Evolutionary conservation across 1,140 invertebrate genomes (phyloP), one percentile per base, ranked within the genome.

Genomic region (Centruroides sculpturatus): DNA sequence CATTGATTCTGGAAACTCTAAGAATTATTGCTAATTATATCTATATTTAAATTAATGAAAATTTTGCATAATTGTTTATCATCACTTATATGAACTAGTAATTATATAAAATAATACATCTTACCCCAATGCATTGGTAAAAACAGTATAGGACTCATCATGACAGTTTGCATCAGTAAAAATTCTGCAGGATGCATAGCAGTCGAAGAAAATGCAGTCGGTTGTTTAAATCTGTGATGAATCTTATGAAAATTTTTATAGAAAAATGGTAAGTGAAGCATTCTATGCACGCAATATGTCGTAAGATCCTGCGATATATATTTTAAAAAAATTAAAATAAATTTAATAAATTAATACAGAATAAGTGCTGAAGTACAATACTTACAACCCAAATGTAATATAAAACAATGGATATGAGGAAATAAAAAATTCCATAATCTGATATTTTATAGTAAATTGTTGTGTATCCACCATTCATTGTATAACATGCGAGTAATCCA

Each of bases 181-280:
- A 72, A 69, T 60, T 73, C 83, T 0, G 84, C 68, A 0, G 85
- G 84, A 70, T 87, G 84, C 65, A 86, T 85, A 4, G 84, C 84
- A 2, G 83, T 84, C 0, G 84, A 82, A 1, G 83, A 84, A 72
- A 85, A 86, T 3, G 83, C 82, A 0, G 84, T 85, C 0, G 84
- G 84, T 69, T 85, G 82, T 69, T 84, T 84, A 72, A 85, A 86
- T 63, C 80, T 82, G 73, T 86, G 84, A 66, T 86, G 84, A 0
- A 84, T 71, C 69, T 85, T 85, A 73, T 87, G 85, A 69, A 86
- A 85, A 63, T 79, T 67, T 67, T 82, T 83, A 76, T 86, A 86
- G 23, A 86, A 65, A 66, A 76, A 83, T 3, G 82, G 83, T 0
- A 73, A 79, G 69, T 86, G 85, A 70, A 83, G 85, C 56, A 82